phyloP scores from a whole-genome alignment of 2,888 invertebrate genomes.

The Drosophila dives region DNA sequence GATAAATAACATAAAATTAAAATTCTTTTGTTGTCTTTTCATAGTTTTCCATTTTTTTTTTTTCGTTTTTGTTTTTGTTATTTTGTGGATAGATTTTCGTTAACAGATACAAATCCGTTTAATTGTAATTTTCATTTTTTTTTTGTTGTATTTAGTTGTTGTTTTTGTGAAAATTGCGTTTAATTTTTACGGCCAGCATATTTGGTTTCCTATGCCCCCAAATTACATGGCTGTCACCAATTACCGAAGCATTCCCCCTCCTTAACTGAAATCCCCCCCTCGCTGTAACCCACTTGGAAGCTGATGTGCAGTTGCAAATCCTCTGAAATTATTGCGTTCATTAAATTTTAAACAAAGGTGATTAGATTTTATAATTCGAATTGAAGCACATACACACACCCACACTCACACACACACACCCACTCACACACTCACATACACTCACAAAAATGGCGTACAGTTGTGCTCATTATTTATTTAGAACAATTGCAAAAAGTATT shows the following conservation, averaged over 20 bases:
- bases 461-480: constrained; percentile 76
- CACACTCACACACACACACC: constrained; percentile 5
- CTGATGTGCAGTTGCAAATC: constrained; percentile 61
- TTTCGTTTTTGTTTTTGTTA: constrained; percentile 33
- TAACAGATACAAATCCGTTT: constrained; percentile 73
- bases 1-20: constrained; percentile 68
- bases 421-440: background rate
- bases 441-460: constrained; percentile 49
- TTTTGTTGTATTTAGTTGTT: constrained; percentile 29
- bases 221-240: constrained; percentile 58
- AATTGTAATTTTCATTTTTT: constrained; percentile 64
- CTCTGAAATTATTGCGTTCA: constrained; percentile 77
- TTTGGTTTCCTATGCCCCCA: constrained; percentile 38
- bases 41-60: constrained; percentile 23
- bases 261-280: background rate
- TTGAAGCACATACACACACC: constrained; percentile 26
- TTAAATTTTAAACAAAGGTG: constrained; percentile 82
- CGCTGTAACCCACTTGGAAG: background rate
- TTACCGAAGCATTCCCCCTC: constrained; percentile 35
- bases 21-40: constrained; percentile 59
- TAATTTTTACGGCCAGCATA: constrained; percentile 30
- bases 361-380: constrained; percentile 79
- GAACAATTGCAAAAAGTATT: constrained; percentile 63
- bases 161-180: background rate
- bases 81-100: constrained; percentile 28